Base-by-base conservation (phyloP, 2,113 vertebrate species). In the Pao palembangensis region DNA sequence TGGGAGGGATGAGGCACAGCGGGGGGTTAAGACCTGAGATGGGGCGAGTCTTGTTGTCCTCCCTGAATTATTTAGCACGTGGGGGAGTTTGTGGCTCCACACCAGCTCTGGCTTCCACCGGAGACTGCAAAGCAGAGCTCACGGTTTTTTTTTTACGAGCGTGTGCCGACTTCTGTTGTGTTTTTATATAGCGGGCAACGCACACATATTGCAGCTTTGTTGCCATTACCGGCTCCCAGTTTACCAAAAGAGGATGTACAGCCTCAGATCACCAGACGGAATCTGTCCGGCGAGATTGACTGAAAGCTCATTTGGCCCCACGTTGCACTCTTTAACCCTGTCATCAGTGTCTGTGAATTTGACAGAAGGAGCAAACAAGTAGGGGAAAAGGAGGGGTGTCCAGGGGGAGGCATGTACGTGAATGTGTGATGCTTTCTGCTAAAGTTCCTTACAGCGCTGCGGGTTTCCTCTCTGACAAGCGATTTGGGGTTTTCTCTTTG, bases 11-110 rank as follows among this genome's bases (percentile, higher is more conserved):
- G 67, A 79, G 52, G 56, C 73, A 47, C 81, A 67, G 75, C 61
- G 21, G 78, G 83, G 69, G 79, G 78, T 78, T 73, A 80, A 71
- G 81, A 82, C 85, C 80, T 75, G 72, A 75, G 79, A 80, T 69
- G 65, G 78, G 76, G 61, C 48, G 71, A 70, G 68, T 76, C 69
- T 69, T 73, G 76, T 85, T 85, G 84, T 86, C 82, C 67, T 86
- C 61, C 61, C 59, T 87, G 80, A 82, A 87, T 88, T 79, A 87
- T 87, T 87, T 85, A 88, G 74, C 51, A 69, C 61, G 52, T 20
- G 41, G 44, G 81, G 65, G 78, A 71, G 55, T 34, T 28, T 52
- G 58, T 52, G 44, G 44, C 15, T 47, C 15, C 76, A 69, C 25
- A 43, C 67, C 75, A 62, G 71, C 73, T 54, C 64, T 3, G 18